Percentiles rank a stretch among this genome's conserved stretches.
These are phyloP conservation scores for Parnassius orleans DNA, from an alignment of 2,888 invertebrate species.

Conservation along the genomic window DNA sequence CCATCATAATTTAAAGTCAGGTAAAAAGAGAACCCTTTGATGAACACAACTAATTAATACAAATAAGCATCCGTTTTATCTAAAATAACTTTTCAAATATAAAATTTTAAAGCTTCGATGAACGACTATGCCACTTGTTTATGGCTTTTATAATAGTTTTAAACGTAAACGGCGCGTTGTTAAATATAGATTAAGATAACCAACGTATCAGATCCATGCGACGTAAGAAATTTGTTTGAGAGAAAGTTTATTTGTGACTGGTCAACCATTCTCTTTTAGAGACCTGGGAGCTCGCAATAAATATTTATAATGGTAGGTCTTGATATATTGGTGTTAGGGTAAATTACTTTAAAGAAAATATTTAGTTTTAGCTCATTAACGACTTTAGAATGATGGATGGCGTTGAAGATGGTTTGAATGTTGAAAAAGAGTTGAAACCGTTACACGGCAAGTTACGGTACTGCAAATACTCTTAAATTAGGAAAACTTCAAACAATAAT, in stretches of 20 bases:
- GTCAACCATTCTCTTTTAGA: constrained; percentile 37
- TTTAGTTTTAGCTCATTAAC: constrained; percentile 63
- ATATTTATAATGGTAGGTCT: constrained; percentile 37
- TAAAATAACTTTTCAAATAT: constrained; percentile 52
- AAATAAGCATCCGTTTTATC: constrained; percentile 57
- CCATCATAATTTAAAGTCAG: constrained; percentile 29
- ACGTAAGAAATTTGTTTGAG: background rate
- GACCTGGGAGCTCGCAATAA: constrained; percentile 31
- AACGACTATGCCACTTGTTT: constrained; percentile 63
- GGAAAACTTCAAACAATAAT: background rate
- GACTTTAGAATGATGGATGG: constrained; percentile 58
- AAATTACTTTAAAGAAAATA: constrained; percentile 52
- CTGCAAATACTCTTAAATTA: constrained; percentile 18
- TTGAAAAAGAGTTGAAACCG: constrained; percentile 35
- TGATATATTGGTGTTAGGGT: constrained; percentile 39
- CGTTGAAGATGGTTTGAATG: constrained; percentile 37
- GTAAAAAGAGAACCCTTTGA: constrained; percentile 48
- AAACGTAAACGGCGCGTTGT: constrained; percentile 53
- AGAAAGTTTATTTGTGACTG: constrained; percentile 35
- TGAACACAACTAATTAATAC: constrained; percentile 63
- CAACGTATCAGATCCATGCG: constrained; percentile 36
- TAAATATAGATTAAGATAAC: constrained; percentile 50
- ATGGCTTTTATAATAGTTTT: constrained; percentile 65
- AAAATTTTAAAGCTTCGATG: constrained; percentile 63
- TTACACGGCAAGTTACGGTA: constrained; percentile 34